These are phyloP conservation scores for Spisula solida DNA, from an alignment of 2,888 invertebrate species.

Conservation along the genomic window DNA sequence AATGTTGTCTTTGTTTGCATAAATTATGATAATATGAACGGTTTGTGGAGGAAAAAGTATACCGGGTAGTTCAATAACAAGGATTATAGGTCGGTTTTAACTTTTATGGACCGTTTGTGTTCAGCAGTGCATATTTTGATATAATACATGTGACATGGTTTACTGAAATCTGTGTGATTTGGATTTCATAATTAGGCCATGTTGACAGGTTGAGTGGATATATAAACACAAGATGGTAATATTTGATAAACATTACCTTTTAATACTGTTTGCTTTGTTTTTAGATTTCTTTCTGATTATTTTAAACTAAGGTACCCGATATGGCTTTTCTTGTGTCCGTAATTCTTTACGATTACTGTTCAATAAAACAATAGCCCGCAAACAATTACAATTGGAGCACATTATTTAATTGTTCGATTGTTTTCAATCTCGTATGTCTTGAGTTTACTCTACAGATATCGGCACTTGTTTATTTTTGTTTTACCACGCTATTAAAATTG, in stretches of 20 bases:
- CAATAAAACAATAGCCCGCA: no score
- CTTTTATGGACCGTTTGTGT: background rate
- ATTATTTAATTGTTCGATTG: no score
- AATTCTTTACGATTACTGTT: no score
- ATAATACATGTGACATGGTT: background rate
- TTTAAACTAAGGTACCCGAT: no score
- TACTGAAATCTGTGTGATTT: background rate
- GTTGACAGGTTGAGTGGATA: background rate
- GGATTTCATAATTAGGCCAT: background rate
- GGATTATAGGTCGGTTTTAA: background rate
- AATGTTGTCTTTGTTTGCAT: slow-evolving; percentile 18
- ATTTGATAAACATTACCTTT: no score
- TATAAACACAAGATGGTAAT: background rate
- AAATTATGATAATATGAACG: slow-evolving; percentile 12
- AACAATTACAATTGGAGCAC: no score
- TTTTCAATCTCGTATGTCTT: no score
- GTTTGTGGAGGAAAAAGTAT: background rate
- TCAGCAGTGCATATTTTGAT: background rate
- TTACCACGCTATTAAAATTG: background rate
- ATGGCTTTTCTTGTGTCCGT: no score
- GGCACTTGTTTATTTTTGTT: background rate
- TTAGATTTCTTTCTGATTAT: no score
- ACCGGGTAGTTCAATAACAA: background rate
- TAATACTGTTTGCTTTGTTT: no score
- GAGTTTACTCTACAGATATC: no score